These are phyloP conservation scores for Camponotus pennsylvanicus DNA, from an alignment of 1,140 invertebrate genomes.

Conservation along the genomic window DNA sequence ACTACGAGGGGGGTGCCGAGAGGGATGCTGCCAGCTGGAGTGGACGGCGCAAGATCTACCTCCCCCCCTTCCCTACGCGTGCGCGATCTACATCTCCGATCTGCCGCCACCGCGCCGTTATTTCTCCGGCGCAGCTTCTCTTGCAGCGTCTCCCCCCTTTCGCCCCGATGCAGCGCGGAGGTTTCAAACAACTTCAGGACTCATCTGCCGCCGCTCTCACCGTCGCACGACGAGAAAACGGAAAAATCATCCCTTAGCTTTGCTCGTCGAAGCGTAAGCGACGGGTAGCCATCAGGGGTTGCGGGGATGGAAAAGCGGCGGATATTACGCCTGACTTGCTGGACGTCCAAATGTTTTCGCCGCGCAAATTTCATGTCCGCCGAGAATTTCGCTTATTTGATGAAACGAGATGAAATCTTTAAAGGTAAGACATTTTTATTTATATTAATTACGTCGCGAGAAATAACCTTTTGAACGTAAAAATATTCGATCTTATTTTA, in stretches of 20 bases:
- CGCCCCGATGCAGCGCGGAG: constrained; percentile 23
- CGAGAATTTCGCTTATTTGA: constrained; percentile 9
- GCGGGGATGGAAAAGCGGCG: constrained; percentile 49
- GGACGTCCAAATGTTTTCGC: constrained; percentile 51
- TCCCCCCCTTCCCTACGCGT: constrained; percentile 72
- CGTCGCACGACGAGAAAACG: constrained; percentile 47
- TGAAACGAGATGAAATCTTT: constrained; percentile 17
- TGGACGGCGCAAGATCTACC: constrained; percentile 85
- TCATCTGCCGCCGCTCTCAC: constrained; percentile 40
- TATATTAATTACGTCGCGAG: constrained; percentile 12
- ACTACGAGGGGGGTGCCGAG: constrained; percentile 70
- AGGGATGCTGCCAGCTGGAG: constrained; percentile 84
- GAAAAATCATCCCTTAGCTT: constrained; percentile 67
- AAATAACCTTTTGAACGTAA: background rate
- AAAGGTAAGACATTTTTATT: background rate
- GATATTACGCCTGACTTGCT: constrained; percentile 61
- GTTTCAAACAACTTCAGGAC: constrained; percentile 68
- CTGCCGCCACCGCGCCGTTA: constrained; percentile 54
- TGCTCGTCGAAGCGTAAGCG: constrained; percentile 61
- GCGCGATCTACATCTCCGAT: constrained; percentile 59
- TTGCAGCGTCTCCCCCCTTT: constrained; percentile 27
- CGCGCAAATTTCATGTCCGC: background rate
- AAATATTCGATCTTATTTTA: background rate
- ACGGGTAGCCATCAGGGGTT: constrained; percentile 37
- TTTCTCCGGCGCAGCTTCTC: constrained; percentile 63